phyloP scores from a whole-genome alignment of 2,888 invertebrate species.

The Eledone cirrhosa region DNA sequence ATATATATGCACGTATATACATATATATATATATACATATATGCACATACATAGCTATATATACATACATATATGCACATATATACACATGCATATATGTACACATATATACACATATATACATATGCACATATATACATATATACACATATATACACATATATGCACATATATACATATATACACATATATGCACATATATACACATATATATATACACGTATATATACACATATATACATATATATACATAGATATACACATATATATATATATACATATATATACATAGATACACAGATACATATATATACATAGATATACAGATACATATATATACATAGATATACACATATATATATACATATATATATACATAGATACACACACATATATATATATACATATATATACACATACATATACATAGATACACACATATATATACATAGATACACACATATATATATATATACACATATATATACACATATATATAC shows the following conservation, averaged over 20 bases:
- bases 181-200: not conserved
- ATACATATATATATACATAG: conserved; percentile 20
- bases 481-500: not conserved
- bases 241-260: conserved; percentile 23
- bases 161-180: conserved; percentile 21
- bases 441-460: not conserved
- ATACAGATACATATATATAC: conserved; percentile 20
- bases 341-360: conserved; percentile 25
- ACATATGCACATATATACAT: conserved; percentile 15
- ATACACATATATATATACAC: conserved; percentile 25
- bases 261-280: conserved; percentile 5
- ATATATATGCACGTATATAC: not conserved
- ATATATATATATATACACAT: not conserved
- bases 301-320: conserved; percentile 21
- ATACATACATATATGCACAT: conserved; percentile 28
- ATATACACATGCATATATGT: conserved; percentile 24
- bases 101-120: conserved; percentile 19
- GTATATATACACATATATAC: conserved; percentile 22
- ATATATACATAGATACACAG: conserved; percentile 19
- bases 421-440: not conserved
- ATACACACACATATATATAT: conserved; percentile 22
- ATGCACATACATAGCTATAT: conserved; percentile 29
- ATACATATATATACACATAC: conserved; percentile 11
- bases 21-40: conserved; percentile 17
- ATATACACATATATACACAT: conserved; percentile 18